A percentile compares a stretch with the other conserved stretches of the same genome.
phyloP scores from a whole-genome alignment of 2,797 vertebrate species.

The Acropternis orthonyx region DNA sequence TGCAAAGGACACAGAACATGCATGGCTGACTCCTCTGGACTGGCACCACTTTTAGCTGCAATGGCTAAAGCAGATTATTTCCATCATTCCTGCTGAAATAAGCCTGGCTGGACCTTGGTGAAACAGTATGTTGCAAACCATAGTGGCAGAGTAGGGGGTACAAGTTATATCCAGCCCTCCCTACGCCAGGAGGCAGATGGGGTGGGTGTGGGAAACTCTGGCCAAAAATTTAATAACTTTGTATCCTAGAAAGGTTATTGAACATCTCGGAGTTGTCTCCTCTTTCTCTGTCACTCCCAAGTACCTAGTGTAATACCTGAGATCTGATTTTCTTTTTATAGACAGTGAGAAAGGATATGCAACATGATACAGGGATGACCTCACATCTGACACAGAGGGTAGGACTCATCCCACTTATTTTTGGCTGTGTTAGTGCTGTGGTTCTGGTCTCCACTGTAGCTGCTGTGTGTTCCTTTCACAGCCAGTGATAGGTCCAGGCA shows the following conservation, averaged over 20 bases:
- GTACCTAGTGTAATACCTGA: background rate
- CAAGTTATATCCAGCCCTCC: background rate
- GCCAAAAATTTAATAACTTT: background rate
- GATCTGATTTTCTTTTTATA: background rate
- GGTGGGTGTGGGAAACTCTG: background rate
- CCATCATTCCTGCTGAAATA: background rate
- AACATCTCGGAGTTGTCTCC: background rate
- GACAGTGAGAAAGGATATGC: background rate
- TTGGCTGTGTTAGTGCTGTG: background rate
- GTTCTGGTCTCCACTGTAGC: background rate
- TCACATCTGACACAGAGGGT: background rate
- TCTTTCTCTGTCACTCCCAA: background rate
- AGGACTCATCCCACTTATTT: conserved; percentile 3
- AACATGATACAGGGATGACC: background rate
- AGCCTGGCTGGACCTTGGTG: background rate
- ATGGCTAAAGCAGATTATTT: background rate
- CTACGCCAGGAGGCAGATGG: background rate
- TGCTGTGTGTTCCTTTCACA: background rate
- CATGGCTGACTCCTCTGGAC: background rate
- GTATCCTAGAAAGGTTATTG: background rate
- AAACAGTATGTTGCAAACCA: background rate
- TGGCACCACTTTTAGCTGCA: background rate
- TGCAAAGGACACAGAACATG: background rate
- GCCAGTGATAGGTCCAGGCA: background rate
- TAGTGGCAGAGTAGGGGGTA: background rate